phyloP scores from a whole-genome alignment of 2,113 vertebrate species.

The Labeo rohita region DNA sequence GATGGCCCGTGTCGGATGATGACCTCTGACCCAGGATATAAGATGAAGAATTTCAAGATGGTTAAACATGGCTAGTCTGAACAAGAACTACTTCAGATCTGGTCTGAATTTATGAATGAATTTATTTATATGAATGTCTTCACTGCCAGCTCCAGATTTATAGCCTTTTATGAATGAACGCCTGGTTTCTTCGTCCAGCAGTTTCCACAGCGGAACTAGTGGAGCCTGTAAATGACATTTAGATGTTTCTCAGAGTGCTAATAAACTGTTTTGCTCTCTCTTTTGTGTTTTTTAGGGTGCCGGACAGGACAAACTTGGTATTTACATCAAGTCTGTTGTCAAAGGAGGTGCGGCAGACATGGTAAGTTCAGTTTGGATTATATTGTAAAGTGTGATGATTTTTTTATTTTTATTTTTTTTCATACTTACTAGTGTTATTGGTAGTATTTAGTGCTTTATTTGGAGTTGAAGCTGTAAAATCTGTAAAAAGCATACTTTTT shows the following conservation, averaged over 20 bases:
- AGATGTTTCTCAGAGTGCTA: neutral
- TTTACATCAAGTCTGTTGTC: slow-evolving; percentile 98
- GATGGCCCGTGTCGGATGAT: neutral
- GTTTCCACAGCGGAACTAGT: neutral
- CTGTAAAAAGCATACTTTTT: neutral
- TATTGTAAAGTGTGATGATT: neutral
- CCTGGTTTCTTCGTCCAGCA: neutral
- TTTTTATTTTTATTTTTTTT: neutral
- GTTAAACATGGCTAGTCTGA: neutral
- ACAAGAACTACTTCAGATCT: slow-evolving; percentile 27
- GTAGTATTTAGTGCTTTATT: neutral
- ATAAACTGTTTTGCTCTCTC: neutral
- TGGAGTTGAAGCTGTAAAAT: neutral
- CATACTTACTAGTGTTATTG: neutral
- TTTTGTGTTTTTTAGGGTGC: slow-evolving; percentile 83
- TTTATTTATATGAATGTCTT: neutral
- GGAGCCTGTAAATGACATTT: neutral
- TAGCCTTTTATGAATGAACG: neutral
- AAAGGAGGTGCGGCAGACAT: slow-evolving; percentile 96
- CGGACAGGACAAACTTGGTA: slow-evolving; percentile 96
- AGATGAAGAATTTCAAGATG: neutral
- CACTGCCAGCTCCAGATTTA: neutral
- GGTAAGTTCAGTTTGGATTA: slow-evolving; percentile 72
- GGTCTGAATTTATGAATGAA: slow-evolving; percentile 25
- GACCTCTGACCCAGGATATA: slow-evolving; percentile 14